A percentile compares a stretch with the other conserved stretches of the same genome.
These are phyloP conservation scores for Acanthurus tractus DNA, from an alignment of 2,797 vertebrate species.

Conservation along the genomic window DNA sequence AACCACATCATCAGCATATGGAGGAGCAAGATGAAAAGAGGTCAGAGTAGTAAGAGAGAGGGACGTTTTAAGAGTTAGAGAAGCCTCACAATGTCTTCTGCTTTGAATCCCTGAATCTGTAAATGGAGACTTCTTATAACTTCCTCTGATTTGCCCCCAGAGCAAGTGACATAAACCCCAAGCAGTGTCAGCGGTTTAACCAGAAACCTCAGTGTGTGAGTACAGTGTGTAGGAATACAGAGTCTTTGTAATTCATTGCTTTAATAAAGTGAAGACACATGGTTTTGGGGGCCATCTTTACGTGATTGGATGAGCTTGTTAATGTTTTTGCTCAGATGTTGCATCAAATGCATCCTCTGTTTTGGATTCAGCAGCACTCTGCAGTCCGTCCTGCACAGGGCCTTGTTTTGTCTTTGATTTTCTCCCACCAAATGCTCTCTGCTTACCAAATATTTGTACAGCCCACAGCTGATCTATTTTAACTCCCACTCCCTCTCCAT, in stretches of 20 bases:
- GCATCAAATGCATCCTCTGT: constrained; percentile 28
- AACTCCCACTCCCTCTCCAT: constrained; percentile 40
- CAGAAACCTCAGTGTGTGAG: too few relatives aligned
- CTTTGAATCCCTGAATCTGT: constrained; percentile 1
- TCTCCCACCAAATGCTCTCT: constrained; percentile 49
- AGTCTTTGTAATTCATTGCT: too few relatives aligned
- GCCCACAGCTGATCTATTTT: constrained; percentile 62
- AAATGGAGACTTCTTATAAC: background rate
- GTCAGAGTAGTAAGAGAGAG: background rate
- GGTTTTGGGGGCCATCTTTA: constrained; percentile 13
- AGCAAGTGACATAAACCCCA: background rate
- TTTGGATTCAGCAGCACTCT: constrained; percentile 42
- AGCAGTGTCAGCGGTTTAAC: background rate
- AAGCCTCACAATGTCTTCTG: background rate
- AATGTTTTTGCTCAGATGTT: constrained; percentile 29
- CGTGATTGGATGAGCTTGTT: constrained; percentile 27
- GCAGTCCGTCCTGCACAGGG: background rate
- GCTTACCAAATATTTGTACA: constrained; percentile 66
- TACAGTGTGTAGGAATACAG: too few relatives aligned
- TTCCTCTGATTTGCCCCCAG: background rate
- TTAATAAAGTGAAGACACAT: background rate
- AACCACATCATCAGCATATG: constrained; percentile 40
- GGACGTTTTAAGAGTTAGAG: constrained; percentile 22
- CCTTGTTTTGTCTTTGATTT: constrained; percentile 47
- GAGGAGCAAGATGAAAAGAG: constrained; percentile 18